These are phyloP conservation scores for Colostygia pectinataria DNA, from an alignment of 2,888 invertebrate genomes.

Conservation along the genomic window DNA sequence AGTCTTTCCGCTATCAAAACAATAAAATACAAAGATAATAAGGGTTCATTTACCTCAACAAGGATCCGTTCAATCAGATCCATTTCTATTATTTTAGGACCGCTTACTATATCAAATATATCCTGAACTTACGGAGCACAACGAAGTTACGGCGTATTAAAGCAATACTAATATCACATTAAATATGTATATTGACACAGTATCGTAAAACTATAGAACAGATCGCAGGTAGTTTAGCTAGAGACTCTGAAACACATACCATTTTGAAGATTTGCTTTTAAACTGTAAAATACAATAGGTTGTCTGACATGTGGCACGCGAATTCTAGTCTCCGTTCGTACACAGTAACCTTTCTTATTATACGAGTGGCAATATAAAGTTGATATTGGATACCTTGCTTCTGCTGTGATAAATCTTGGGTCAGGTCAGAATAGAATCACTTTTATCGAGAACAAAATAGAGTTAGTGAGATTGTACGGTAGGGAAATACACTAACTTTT, in stretches of 20 bases:
- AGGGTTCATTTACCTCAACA: too few species aligned
- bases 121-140: slow-evolving; percentile 40
- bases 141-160: slow-evolving; percentile 40
- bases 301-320: not conserved
- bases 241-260: slow-evolving; percentile 27
- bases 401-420: slow-evolving; percentile 15
- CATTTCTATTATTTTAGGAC: slow-evolving; percentile 24
- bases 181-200: slow-evolving; percentile 42
- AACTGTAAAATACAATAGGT: not conserved
- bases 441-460: not conserved
- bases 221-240: slow-evolving; percentile 5
- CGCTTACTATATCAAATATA: slow-evolving; percentile 34
- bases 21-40: too few species aligned
- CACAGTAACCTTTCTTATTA: slow-evolving; percentile 28
- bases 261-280: not conserved
- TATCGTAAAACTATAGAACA: slow-evolving; percentile 44
- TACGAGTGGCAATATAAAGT: slow-evolving; percentile 16
- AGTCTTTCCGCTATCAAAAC: too few species aligned
- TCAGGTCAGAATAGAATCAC: slow-evolving; percentile 16
- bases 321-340: not conserved
- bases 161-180: slow-evolving; percentile 46
- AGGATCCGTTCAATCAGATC: not conserved
- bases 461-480: not conserved
- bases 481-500: too few species aligned
- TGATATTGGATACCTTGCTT: slow-evolving; percentile 25